These are phyloP conservation scores for Acanthurus lineatus DNA, from an alignment of 2,797 vertebrate genomes.

Conservation along the genomic window DNA sequence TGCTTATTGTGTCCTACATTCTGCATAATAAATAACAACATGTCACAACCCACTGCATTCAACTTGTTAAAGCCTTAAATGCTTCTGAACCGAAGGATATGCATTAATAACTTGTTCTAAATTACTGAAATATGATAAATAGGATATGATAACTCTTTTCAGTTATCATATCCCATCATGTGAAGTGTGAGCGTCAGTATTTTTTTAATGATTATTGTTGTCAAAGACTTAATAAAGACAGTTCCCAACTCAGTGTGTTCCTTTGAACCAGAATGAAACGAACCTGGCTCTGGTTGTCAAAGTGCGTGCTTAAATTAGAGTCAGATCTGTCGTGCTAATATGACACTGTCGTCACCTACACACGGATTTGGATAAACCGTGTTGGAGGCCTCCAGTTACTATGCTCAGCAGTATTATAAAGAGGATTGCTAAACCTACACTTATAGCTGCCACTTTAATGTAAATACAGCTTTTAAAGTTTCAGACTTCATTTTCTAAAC, in stretches of 20 bases:
- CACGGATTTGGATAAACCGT: constrained; percentile 70
- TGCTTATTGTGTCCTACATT: neutral
- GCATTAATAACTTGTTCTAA: too few relatives aligned
- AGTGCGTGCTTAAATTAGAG: constrained; percentile 78
- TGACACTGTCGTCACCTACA: constrained; percentile 65
- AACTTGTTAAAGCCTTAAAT: neutral
- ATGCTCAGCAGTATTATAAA: constrained; percentile 74
- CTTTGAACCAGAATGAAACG: constrained; percentile 14
- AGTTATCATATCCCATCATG: neutral
- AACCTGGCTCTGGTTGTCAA: constrained; percentile 33
- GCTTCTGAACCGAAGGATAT: too few relatives aligned
- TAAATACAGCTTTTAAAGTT: constrained; percentile 45
- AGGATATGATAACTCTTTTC: too few relatives aligned
- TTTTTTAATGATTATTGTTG: neutral
- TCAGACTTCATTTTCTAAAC: constrained; percentile 1
- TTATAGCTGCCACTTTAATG: constrained; percentile 58
- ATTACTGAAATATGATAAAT: too few relatives aligned
- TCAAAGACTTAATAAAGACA: neutral
- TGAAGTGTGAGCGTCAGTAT: neutral
- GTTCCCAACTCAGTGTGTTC: neutral
- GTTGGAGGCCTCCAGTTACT: constrained; percentile 67
- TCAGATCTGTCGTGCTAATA: constrained; percentile 58
- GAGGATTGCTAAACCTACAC: constrained; percentile 62
- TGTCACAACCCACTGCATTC: neutral
- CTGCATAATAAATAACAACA: neutral